Conservation (phyloP, 92 coral and sea anemone species). For the Zoanthus sociatus region DNA sequence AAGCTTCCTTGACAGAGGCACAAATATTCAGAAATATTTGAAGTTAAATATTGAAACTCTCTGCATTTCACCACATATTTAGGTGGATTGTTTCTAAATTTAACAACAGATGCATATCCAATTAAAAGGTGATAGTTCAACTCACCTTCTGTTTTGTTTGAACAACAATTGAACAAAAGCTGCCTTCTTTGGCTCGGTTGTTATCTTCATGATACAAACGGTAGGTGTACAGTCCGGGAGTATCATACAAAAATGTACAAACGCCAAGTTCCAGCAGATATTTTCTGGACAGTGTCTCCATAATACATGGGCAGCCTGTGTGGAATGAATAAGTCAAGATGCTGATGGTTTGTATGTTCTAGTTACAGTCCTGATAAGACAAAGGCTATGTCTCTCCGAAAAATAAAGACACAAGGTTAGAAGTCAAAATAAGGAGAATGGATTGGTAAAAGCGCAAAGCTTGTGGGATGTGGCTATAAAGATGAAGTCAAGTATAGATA, state of each 20-base stretch:
- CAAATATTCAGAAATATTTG: too few relatives aligned
- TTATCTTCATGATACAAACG: constrained; percentile 48
- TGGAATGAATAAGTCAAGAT: neutral
- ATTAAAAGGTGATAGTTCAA: neutral
- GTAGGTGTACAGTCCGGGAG: constrained; percentile 74
- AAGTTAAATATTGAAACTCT: too few relatives aligned
- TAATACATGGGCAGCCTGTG: constrained; percentile 63
- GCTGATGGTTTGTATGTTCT: neutral
- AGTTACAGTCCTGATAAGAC: too few relatives aligned
- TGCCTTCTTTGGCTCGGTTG: constrained; percentile 2
- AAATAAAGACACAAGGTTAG: too few relatives aligned
- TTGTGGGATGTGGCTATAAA: too few relatives aligned
- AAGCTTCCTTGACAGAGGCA: too few relatives aligned
- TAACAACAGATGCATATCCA: neutral
- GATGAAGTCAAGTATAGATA: too few relatives aligned
- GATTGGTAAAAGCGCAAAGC: too few relatives aligned
- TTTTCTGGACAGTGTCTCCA: constrained; percentile 4
- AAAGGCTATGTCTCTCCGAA: too few relatives aligned
- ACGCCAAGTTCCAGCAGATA: constrained; percentile 61
- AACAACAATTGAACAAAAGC: constrained; percentile 74
- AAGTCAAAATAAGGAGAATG: too few relatives aligned
- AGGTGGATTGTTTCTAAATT: too few relatives aligned
- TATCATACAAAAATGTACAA: constrained; percentile 52
- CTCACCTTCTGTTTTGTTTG: constrained; percentile 67
- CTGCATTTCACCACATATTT: too few relatives aligned